phyloP scores from a whole-genome alignment of 1,140 invertebrate genomes.

The Homalodisca vitripennis region DNA sequence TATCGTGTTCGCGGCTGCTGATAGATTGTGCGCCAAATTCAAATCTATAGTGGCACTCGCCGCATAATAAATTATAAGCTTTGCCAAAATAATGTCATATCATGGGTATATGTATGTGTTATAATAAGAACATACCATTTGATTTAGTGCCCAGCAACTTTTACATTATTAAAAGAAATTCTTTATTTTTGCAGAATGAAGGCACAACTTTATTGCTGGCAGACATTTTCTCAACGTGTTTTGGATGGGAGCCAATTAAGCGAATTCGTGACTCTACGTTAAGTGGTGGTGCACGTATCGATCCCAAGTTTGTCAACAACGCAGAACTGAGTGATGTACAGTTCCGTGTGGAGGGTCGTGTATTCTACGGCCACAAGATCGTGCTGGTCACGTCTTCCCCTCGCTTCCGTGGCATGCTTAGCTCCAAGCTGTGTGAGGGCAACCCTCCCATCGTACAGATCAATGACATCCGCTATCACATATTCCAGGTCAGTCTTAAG shows the following conservation, averaged over 20 bases:
- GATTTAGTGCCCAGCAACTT: too few species aligned
- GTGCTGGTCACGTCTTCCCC: slow-evolving; percentile 87
- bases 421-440: slow-evolving; percentile 71
- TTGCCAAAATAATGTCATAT: too few species aligned
- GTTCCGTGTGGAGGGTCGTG: slow-evolving; percentile 83
- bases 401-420: slow-evolving; percentile 82
- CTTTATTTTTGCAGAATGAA: slow-evolving; percentile 86
- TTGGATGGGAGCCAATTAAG: slow-evolving; percentile 82
- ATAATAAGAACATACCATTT: too few species aligned
- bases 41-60: too few species aligned
- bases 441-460: slow-evolving; percentile 84
- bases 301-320: slow-evolving; percentile 91
- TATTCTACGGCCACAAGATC: slow-evolving; percentile 95
- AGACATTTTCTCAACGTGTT: slow-evolving; percentile 87
- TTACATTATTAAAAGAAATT: too few species aligned
- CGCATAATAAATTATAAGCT: too few species aligned
- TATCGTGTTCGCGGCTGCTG: too few species aligned
- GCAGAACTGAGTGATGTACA: slow-evolving; percentile 88
- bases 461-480: slow-evolving; percentile 89
- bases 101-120: too few species aligned
- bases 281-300: slow-evolving; percentile 71
- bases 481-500: slow-evolving; percentile 81
- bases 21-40: too few species aligned
- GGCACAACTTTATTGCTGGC: slow-evolving; percentile 82
- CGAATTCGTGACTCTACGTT: slow-evolving; percentile 70